Percentiles rank a stretch among this genome's conserved stretches.
Conservation (phyloP, 2,888 invertebrate genomes). For the Archaeoteleia sp. region DNA sequence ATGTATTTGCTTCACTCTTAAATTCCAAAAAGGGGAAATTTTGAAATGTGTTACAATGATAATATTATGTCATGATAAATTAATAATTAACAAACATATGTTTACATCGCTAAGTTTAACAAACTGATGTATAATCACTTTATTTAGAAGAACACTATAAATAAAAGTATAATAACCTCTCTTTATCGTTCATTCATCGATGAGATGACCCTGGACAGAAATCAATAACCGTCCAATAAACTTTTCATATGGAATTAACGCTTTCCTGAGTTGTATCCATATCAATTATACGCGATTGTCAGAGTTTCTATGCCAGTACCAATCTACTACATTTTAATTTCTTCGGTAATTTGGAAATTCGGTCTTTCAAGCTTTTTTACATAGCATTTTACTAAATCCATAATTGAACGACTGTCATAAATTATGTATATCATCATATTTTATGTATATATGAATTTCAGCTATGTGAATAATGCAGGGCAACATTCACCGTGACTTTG, state of each 20-base stretch:
- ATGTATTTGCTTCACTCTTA: too few relatives aligned
- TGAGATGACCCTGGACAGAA: constrained; percentile 43
- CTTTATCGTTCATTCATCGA: constrained; percentile 45
- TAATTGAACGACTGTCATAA: constrained; percentile 22
- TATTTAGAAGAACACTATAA: constrained; percentile 23
- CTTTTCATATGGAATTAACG: constrained; percentile 43
- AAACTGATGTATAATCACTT: constrained; percentile 25
- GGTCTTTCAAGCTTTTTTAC: constrained; percentile 6
- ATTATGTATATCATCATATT: constrained; percentile 15
- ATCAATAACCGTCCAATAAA: constrained; percentile 49
- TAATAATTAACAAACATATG: too few relatives aligned
- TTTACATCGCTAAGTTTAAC: too few relatives aligned
- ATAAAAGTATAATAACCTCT: constrained; percentile 43
- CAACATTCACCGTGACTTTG: constrained; percentile 15
- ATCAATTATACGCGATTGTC: constrained; percentile 24
- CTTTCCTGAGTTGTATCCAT: constrained; percentile 26
- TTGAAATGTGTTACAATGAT: too few relatives aligned
- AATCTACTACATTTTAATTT: constrained; percentile 7
- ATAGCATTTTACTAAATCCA: constrained; percentile 8
- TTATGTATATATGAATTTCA: constrained; percentile 23
- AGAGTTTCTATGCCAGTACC: constrained; percentile 4
- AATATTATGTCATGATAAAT: too few relatives aligned
- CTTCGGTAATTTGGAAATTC: constrained; percentile 3
- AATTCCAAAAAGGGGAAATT: too few relatives aligned
- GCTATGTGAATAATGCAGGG: constrained; percentile 26